phyloP scores from a whole-genome alignment of 2,888 invertebrate species.

The Drosophila siamana region DNA sequence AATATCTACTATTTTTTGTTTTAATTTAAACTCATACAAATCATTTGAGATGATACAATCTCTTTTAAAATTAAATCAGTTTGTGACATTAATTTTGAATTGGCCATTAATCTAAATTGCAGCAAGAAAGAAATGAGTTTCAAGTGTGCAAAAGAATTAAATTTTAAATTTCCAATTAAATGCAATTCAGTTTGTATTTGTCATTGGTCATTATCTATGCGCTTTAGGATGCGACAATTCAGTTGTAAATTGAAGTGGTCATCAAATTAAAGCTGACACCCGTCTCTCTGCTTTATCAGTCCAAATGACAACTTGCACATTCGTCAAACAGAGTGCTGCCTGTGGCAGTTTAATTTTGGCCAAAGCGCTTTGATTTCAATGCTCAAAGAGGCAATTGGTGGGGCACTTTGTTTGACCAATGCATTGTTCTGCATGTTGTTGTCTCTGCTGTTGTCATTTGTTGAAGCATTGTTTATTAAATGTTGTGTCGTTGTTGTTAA shows the following conservation, averaged over 20 bases:
- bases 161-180: neutral
- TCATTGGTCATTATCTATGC: neutral
- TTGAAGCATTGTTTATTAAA: slow-evolving; percentile 55
- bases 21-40: too few species aligned
- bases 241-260: neutral
- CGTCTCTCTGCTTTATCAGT: neutral
- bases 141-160: too few species aligned
- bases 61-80: too few species aligned
- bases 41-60: too few species aligned
- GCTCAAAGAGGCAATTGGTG: slow-evolving; percentile 16
- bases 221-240: neutral
- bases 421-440: slow-evolving; percentile 30
- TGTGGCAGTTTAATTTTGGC: slow-evolving; percentile 13
- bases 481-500: slow-evolving; percentile 60
- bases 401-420: slow-evolving; percentile 7
- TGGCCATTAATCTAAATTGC: too few species aligned
- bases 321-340: slow-evolving; percentile 21
- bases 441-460: slow-evolving; percentile 24
- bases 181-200: neutral
- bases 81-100: too few species aligned
- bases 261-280: neutral
- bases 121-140: too few species aligned
- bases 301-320: slow-evolving; percentile 13
- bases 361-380: slow-evolving; percentile 2
- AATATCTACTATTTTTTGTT: too few species aligned